Conservation (phyloP, 1,140 invertebrate genomes). For the Hycleus cichorii region DNA sequence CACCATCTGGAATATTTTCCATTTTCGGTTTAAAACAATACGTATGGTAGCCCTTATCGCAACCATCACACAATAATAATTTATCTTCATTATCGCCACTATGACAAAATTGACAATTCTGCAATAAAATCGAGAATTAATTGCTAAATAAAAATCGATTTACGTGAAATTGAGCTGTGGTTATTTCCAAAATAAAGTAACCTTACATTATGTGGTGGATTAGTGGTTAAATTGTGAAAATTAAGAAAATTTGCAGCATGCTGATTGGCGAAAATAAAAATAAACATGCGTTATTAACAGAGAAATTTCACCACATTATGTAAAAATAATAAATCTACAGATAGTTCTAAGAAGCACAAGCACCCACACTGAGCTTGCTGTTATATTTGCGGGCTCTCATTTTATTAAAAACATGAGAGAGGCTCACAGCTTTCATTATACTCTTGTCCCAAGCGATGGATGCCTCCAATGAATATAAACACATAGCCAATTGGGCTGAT, state of each 20-base stretch:
- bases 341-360: conserved; percentile 32
- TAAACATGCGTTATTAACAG: conserved; percentile 8
- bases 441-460: conserved; percentile 97
- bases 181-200: neutral
- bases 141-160: neutral
- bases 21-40: conserved; percentile 97
- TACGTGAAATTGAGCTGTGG: neutral
- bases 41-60: conserved; percentile 96
- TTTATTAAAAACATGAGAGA: conserved; percentile 40
- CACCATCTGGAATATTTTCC: conserved; percentile 92
- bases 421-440: conserved; percentile 96
- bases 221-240: neutral
- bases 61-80: conserved; percentile 89
- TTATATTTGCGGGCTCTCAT: conserved; percentile 43
- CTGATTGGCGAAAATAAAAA: neutral
- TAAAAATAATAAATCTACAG: conserved; percentile 20
- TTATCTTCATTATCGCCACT: conserved; percentile 95
- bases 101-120: conserved; percentile 96
- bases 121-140: conserved; percentile 41
- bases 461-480: conserved; percentile 80
- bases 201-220: no score
- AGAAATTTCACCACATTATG: conserved; percentile 9
- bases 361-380: conserved; percentile 43
- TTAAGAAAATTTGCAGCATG: neutral
- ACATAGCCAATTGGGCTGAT: conserved; percentile 84